These are phyloP conservation scores for Agrypnia vestita DNA, from an alignment of 1,140 invertebrate genomes.

Conservation along the genomic window DNA sequence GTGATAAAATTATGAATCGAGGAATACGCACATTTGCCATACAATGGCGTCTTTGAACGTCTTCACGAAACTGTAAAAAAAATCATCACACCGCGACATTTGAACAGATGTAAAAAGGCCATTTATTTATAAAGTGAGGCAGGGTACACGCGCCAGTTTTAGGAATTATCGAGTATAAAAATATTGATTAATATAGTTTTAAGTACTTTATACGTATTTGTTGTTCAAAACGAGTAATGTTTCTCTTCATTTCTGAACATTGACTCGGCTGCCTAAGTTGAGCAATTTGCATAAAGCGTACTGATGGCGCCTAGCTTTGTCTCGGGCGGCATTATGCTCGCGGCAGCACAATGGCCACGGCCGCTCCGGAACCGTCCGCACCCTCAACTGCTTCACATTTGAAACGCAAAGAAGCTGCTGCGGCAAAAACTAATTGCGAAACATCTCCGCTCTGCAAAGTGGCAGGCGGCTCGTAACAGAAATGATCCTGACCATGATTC, in stretches of 20 bases:
- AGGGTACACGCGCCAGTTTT: neutral
- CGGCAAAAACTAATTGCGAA: neutral
- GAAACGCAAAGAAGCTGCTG: neutral
- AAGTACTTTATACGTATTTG: too few species aligned
- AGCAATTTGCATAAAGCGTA: conserved; percentile 16
- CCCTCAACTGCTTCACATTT: neutral
- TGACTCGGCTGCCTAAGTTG: neutral
- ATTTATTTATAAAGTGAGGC: conserved; percentile 13
- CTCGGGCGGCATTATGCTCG: neutral
- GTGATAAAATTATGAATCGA: neutral
- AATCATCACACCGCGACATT: conserved; percentile 38
- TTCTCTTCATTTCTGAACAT: conserved; percentile 15
- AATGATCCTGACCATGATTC: neutral
- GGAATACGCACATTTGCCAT: too few species aligned
- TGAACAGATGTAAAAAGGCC: conserved; percentile 56
- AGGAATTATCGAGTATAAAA: neutral
- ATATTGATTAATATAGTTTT: too few species aligned
- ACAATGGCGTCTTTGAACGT: too few species aligned
- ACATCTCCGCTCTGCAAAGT: neutral
- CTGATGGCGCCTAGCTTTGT: conserved; percentile 4
- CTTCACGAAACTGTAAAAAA: neutral
- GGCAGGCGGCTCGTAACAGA: neutral
- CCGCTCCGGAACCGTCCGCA: neutral
- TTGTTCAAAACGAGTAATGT: neutral
- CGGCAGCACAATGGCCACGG: too few species aligned